A percentile compares a stretch with the other conserved stretches of the same genome.
phyloP scores from a whole-genome alignment of 2,888 invertebrate species.

The Eurois occulta region DNA sequence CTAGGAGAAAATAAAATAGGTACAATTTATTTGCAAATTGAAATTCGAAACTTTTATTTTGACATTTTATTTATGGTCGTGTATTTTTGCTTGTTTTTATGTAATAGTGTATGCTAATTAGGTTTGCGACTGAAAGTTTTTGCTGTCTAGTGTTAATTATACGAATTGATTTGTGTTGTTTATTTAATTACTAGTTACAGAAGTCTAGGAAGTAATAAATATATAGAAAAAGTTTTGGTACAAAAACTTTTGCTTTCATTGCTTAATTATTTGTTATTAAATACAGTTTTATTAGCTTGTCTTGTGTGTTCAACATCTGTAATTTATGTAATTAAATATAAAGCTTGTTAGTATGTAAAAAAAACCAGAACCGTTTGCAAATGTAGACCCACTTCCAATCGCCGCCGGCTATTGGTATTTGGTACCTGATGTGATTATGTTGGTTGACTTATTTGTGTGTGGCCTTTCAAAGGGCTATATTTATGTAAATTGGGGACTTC shows the following conservation, averaged over 20 bases:
- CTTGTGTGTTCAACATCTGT: constrained; percentile 23
- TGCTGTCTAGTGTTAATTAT: constrained; percentile 30
- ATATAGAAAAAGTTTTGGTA: constrained; percentile 9
- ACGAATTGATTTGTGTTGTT: constrained; percentile 32
- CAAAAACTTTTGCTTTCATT: constrained; percentile 25
- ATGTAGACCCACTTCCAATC: background rate
- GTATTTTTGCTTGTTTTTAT: constrained; percentile 45
- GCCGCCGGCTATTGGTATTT: background rate
- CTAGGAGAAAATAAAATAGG: constrained; percentile 41
- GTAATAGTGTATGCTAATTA: constrained; percentile 42
- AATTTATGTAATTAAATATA: constrained; percentile 15
- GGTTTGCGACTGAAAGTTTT: constrained; percentile 37
- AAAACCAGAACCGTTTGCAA: background rate
- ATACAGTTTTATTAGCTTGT: constrained; percentile 33
- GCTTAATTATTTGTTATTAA: constrained; percentile 20
- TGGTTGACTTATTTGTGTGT: background rate
- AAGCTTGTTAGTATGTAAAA: background rate
- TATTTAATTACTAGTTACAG: constrained; percentile 34
- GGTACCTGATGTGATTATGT: background rate
- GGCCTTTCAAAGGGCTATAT: background rate
- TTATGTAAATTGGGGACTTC: too few relatives aligned
- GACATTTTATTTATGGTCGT: constrained; percentile 39
- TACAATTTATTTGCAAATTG: constrained; percentile 43
- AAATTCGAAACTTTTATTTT: constrained; percentile 45
- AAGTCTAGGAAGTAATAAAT: constrained; percentile 39